phyloP scores from a whole-genome alignment of 2,797 vertebrate species.

The Prionace glauca region DNA sequence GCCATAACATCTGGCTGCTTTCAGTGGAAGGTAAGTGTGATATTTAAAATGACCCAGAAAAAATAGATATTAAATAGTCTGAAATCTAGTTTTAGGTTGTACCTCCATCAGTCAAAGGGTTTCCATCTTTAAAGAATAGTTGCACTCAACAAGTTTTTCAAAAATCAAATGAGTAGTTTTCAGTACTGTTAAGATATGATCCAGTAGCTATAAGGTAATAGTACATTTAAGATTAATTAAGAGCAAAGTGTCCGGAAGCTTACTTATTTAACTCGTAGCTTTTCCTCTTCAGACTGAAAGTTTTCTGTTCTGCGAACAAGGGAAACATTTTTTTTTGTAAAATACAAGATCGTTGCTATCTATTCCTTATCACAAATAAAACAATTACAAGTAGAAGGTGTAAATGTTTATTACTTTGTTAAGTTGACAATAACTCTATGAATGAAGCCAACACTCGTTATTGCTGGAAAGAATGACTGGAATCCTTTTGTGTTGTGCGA shows the following conservation, averaged over 20 bases:
- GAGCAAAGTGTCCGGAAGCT: background rate
- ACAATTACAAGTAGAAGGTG: background rate
- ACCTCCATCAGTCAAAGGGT: background rate
- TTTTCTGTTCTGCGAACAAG: background rate
- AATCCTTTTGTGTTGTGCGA: too few species aligned
- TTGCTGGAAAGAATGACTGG: background rate
- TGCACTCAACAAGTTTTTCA: background rate
- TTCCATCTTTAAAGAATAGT: background rate
- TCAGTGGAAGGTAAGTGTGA: constrained; percentile 64
- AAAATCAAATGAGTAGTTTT: background rate
- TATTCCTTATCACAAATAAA: background rate
- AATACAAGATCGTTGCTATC: background rate
- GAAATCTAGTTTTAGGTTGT: background rate
- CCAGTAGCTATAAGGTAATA: background rate
- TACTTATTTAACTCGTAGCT: background rate
- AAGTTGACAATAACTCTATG: background rate
- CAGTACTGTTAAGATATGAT: background rate
- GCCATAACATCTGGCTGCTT: constrained; percentile 72
- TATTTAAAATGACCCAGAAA: background rate
- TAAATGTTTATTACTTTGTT: background rate
- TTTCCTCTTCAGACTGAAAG: background rate
- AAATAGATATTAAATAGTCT: background rate
- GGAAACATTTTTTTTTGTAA: background rate
- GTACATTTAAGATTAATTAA: background rate
- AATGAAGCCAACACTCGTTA: background rate